phyloP scores from a whole-genome alignment of 2,113 vertebrate genomes.

The Rhabdomys dilectus region DNA sequence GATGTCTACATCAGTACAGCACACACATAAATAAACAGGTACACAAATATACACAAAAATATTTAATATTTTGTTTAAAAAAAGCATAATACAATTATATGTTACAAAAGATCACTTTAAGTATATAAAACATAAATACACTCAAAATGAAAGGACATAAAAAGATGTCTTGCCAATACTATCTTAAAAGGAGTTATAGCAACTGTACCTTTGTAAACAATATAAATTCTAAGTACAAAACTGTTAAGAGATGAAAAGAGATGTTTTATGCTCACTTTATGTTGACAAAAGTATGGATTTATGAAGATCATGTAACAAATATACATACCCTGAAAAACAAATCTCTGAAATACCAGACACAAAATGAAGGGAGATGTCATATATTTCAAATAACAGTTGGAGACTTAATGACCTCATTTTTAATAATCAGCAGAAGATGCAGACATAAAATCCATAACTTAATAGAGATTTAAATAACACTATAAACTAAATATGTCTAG shows the following conservation, averaged over 20 bases:
- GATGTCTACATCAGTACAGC: background rate
- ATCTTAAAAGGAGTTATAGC: background rate
- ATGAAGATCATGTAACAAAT: background rate
- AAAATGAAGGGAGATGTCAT: background rate
- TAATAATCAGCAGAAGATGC: slow-evolving; percentile 2
- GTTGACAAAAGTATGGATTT: background rate
- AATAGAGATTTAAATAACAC: background rate
- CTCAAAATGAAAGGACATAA: background rate
- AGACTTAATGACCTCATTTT: background rate
- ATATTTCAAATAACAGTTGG: background rate
- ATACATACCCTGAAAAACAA: background rate
- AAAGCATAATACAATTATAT: background rate
- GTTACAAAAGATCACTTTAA: background rate
- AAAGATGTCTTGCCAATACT: background rate
- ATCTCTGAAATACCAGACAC: background rate
- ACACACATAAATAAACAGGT: background rate
- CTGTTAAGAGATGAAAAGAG: background rate
- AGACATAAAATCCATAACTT: background rate
- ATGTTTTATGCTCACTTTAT: background rate
- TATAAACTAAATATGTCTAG: background rate
- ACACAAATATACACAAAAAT: background rate
- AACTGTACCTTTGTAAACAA: background rate
- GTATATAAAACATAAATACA: background rate
- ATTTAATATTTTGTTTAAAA: background rate
- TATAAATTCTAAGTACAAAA: background rate